Base-by-base conservation (phyloP, 2,113 vertebrate genomes). In the Paratilapia polleni region DNA sequence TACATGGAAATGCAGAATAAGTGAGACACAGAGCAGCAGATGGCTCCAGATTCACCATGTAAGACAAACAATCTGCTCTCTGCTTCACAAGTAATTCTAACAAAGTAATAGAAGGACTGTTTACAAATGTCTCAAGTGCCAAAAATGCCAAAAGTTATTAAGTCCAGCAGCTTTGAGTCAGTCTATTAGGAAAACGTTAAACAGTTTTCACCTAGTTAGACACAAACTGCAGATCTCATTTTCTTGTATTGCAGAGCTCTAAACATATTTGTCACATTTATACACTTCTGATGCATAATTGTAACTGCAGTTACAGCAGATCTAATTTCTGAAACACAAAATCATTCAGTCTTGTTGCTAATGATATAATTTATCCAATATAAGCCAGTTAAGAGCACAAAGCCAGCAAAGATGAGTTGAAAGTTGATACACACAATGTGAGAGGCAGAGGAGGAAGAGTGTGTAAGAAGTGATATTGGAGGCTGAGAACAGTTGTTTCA, bases 11-110 rank as follows among this genome's bases (percentile, higher is more conserved):
- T 57, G 24, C 7, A 54, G 4, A 59, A 56, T 28, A 70, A 83
- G 22, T 66, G 31, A 49, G 58, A 28, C 73, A 24, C 6, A 28
- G 61, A 80, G 10, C 4, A 81, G n/a, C 70, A 83, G 81, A 88
- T 66, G 74, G 78, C 6, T 15, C 24, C 24, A 84, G 56, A 61
- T 57, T n/a, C 60, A 6, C 58, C 5, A 6, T 76, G 24, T 24
- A 60, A 41, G 28, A 41, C 38, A 11, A 41, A 12, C 9, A 10
- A 36, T 60, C 43, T 78, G 14, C 60, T 38, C 10, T 58, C 24
- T 36, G 13, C 17, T 47, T 20, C 8, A 43, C 26, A 28, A 17
- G 1, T 49, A 34, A 31, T 31, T 31, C 2, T 31, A 56, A 14
- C 5, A 43, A 59, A 36, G 34, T 36, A 34, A 61, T 24, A 34